Conservation (phyloP, 2,113 vertebrate species). For the Neotoma lepida region DNA sequence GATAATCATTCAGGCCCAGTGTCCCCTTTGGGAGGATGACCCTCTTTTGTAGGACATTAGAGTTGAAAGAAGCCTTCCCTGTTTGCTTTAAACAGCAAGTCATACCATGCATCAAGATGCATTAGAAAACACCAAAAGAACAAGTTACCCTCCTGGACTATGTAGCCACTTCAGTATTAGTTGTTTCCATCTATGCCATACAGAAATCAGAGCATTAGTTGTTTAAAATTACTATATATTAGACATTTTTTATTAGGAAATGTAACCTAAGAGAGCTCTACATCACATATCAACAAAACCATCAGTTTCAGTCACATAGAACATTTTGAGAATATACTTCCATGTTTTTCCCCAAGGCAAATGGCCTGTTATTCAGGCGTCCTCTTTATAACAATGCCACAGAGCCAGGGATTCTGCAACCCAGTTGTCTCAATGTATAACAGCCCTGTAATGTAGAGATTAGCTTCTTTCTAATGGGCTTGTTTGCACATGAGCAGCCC, state of each 20-base stretch:
- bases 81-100: not conserved
- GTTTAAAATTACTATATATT: not conserved
- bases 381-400: not conserved
- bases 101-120: not conserved
- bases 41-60: not conserved
- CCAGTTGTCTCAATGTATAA: not conserved
- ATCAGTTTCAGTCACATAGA: not conserved
- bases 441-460: not conserved
- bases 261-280: not conserved
- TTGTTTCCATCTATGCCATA: not conserved
- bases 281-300: not conserved
- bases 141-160: not conserved
- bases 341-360: not conserved
- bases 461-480: not conserved
- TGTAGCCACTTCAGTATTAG: not conserved
- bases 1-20: not conserved
- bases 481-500: conserved; percentile 16
- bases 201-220: not conserved
- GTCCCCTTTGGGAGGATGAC: not conserved
- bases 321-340: not conserved
- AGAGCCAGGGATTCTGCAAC: not conserved
- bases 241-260: not conserved
- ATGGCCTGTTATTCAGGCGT: not conserved
- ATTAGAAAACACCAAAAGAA: not conserved
- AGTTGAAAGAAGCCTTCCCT: not conserved